Base-by-base conservation (phyloP, 2,888 invertebrate genomes). In the Tuberolachnus salignus region DNA sequence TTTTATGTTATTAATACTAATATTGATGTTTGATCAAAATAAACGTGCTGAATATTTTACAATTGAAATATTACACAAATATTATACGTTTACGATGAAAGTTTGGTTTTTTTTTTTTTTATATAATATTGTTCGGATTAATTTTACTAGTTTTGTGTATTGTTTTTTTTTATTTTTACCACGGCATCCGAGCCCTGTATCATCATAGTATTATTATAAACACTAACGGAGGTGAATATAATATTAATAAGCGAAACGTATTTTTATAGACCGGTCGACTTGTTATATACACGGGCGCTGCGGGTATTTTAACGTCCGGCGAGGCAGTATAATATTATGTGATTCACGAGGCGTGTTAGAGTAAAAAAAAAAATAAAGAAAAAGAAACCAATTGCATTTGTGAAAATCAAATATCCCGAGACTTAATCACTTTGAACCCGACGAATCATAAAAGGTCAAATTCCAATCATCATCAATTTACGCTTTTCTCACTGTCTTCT, bases 391-490 rank as follows among this genome's bases (percentile, higher is more conserved):
- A 74, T 53, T 44, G 73, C 63, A 14, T 73, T 53, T n/a, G 63
- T 49, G 42, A 63, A 74, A 74, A 74, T 64, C 63, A 53, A 64
- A 74, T n/a, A 44, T 11, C 73, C n/a, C 53, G 10, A 53, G 14
- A 53, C 53, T 42, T 69, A 51, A 78, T 78, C 78, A 61, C 78
- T 67, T 69, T 51, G 67, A 78, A 78, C 67, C 49, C 59, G 49
- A 49, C 69, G 59, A 67, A 69, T 78, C 49, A 59, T 51, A 69
- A 59, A 78, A 59, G 78, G 66, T 78, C 59, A 59, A 67, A 78
- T 78, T 78, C 73, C 73, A 63, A 63, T 73, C 64, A 44, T 53
- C 63, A 53, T 74, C 64, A 74, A 74, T 74, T 74, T 64, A 74
- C 63, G 53, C 73, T 74, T 53, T 53, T 64, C 73, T 63, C 73